Evolutionary conservation across 2,797 vertebrate genomes (phyloP), one percentile per base, ranked within the genome.

Genomic region (Sebastolobus alascanus): DNA sequence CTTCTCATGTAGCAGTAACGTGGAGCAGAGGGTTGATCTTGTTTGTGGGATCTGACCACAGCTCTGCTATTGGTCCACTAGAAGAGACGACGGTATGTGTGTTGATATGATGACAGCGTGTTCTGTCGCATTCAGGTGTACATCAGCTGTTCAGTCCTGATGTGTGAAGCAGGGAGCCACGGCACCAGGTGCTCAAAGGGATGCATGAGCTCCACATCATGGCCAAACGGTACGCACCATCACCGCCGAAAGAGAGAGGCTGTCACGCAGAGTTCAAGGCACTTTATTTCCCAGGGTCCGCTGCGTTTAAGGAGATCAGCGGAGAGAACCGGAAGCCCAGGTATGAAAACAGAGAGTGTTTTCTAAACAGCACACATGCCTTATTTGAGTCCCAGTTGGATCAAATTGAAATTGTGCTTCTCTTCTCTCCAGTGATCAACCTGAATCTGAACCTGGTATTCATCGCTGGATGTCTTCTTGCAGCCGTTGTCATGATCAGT

Each of bases 261-360:
- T 1, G 10, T 6, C 1, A 69, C 87, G 9, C 82, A 96, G 88
- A 94, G 71, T 1, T 20, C 46, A 16, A 66, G 2, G 7, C 95
- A 96, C 87, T 86, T 89, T 4, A 50, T 96, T 80, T 96, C 96
- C 85, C 96, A 96, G 93, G 95, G 95, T 37, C 96, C 95, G 2
- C 64, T 96, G 70, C 87, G 89, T 5, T 38, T 95, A 18, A 81
- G 2, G 79, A 90, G 81, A 54, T 87, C 84, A 16, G 14, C 85
- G 8, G 87, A 87, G 33, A 29, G 0, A 10, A 4, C 27, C 14
- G 59, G 37, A 38, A 69, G 3, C 22, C 20, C 82, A 83, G 89
- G 94, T 94, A 85, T 12, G 68, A 74, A 52, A 29, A 29, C 55
- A 35, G 2, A 3, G 2, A 13, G 4, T 1, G 35, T 10, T 68